phyloP scores from a whole-genome alignment of 2,888 invertebrate species.

The Lypha dubia region DNA sequence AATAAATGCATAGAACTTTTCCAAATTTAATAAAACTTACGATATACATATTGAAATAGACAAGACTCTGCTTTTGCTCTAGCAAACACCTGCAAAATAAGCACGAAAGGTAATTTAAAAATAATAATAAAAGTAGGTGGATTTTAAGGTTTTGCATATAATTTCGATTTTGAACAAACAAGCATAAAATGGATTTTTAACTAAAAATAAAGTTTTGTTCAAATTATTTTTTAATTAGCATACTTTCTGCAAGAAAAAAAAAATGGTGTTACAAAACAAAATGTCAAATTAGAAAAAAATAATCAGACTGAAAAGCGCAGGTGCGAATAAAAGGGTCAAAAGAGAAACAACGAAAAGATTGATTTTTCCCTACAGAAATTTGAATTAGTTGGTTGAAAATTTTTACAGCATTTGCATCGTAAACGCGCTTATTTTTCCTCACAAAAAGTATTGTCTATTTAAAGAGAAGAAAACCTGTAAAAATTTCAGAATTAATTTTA shows the following conservation, averaged over 20 bases:
- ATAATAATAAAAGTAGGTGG: conserved; percentile 19
- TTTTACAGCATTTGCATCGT: conserved; percentile 70
- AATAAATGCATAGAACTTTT: conserved; percentile 2
- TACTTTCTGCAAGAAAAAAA: conserved; percentile 21
- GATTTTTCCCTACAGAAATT: conserved; percentile 77
- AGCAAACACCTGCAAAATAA: not conserved
- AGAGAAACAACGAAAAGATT: conserved; percentile 77
- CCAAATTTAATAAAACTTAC: not conserved
- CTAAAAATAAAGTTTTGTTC: not conserved
- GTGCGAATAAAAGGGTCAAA: conserved; percentile 66
- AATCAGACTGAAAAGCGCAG: conserved; percentile 56
- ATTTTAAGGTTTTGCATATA: not conserved
- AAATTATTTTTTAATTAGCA: conserved; percentile 57
- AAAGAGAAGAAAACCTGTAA: conserved; percentile 35
- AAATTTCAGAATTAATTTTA: conserved; percentile 6
- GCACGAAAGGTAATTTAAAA: conserved; percentile 45
- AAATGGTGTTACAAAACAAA: conserved; percentile 63
- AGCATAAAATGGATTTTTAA: not conserved
- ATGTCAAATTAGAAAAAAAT: conserved; percentile 61
- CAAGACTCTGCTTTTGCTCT: conserved; percentile 57
- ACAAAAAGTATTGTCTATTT: conserved; percentile 54
- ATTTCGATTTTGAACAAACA: not conserved
- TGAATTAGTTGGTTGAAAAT: conserved; percentile 74
- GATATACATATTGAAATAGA: conserved; percentile 5
- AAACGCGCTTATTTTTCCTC: conserved; percentile 64